Conservation (phyloP, 2,888 invertebrate genomes). For the Polietes domitor region DNA sequence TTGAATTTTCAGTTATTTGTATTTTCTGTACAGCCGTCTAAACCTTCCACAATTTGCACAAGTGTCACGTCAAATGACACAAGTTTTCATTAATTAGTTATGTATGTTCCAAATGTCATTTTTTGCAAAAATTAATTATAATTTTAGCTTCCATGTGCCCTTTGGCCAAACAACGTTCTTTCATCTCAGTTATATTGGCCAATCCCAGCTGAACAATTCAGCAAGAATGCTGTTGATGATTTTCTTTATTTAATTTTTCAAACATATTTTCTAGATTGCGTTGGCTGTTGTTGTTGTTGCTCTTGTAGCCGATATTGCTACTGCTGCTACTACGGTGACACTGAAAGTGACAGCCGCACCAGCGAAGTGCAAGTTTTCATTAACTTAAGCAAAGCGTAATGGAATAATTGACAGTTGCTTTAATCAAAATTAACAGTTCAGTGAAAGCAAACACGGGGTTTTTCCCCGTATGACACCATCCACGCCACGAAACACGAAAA, state of each 20-base stretch:
- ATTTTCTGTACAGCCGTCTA: too few relatives aligned
- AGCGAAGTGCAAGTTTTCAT: conserved; percentile 33
- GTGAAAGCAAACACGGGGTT: not conserved
- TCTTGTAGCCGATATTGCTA: not conserved
- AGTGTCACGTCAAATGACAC: too few relatives aligned
- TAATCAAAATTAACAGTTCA: conserved; percentile 17
- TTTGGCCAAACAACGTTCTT: too few relatives aligned
- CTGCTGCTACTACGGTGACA: not conserved
- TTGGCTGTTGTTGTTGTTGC: not conserved
- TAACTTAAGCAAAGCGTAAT: conserved; percentile 35
- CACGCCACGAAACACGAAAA: not conserved
- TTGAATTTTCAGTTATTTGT: too few relatives aligned
- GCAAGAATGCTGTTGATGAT: too few relatives aligned
- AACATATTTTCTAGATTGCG: not conserved
- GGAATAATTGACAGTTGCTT: conserved; percentile 44
- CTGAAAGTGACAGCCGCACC: not conserved
- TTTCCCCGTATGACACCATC: conserved; percentile 23
- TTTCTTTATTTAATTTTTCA: not conserved
- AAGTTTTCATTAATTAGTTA: too few relatives aligned
- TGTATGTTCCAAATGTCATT: too few relatives aligned
- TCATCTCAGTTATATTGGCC: too few relatives aligned
- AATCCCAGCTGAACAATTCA: too few relatives aligned
- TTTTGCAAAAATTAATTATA: too few relatives aligned
- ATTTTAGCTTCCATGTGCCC: too few relatives aligned
- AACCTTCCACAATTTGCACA: too few relatives aligned